Evolutionary conservation across 2,888 invertebrate species (phyloP).

Genomic region (Neoscelio sp.): DNA sequence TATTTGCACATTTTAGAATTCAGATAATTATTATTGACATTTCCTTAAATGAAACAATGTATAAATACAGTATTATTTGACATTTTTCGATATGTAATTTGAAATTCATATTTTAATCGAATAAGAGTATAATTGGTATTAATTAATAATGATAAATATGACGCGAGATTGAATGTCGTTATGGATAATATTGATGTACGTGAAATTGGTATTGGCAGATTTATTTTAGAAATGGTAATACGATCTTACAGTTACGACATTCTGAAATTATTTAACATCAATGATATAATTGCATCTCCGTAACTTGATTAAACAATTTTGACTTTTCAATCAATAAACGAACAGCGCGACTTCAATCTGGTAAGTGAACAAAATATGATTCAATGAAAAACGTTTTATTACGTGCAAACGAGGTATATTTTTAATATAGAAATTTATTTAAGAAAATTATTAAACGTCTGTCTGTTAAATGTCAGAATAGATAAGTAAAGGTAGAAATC

Average conservation of each 20-base stretch:
- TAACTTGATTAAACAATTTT: no score
- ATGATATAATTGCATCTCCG: no score
- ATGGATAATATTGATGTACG: not conserved
- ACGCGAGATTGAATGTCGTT: slow-evolving; percentile 2
- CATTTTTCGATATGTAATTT: not conserved
- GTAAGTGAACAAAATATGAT: no score
- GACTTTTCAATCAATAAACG: no score
- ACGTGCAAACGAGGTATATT: no score
- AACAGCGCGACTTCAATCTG: no score
- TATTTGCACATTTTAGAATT: slow-evolving; percentile 32
- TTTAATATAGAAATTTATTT: not conserved
- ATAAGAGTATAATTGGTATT: slow-evolving; percentile 14
- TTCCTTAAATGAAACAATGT: not conserved
- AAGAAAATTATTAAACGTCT: not conserved
- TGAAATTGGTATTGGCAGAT: slow-evolving; percentile 19
- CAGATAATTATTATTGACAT: slow-evolving; percentile 1
- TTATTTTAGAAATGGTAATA: slow-evolving; percentile 1
- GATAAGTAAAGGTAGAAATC: not conserved
- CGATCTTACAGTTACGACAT: no score
- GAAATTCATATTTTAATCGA: slow-evolving; percentile 25
- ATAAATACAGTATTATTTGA: not conserved
- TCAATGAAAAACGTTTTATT: no score
- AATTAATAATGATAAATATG: slow-evolving; percentile 9
- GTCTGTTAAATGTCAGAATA: slow-evolving; percentile 5
- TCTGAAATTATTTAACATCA: no score